phyloP scores from a whole-genome alignment of 2,888 invertebrate genomes.

The Pyrgus malvae region DNA sequence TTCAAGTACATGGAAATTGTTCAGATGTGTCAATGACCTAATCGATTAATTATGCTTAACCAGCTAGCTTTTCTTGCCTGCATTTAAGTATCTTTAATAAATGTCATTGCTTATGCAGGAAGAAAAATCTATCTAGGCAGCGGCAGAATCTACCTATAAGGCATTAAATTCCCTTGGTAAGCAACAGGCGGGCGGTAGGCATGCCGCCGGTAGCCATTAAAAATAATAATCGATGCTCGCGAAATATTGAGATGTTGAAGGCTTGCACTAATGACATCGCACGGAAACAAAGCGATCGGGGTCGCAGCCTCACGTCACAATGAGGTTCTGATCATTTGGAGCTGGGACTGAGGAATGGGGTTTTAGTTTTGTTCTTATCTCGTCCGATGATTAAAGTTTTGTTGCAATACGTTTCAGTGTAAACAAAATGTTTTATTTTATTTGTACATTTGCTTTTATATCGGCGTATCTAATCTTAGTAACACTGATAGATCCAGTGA shows the following conservation, averaged over 20 bases:
- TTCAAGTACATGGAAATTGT: no score
- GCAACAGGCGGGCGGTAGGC: conserved; percentile 47
- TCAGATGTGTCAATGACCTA: no score
- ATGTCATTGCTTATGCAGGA: no score
- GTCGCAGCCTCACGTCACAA: conserved; percentile 38
- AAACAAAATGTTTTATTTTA: no score
- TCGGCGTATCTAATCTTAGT: no score
- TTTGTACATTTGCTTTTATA: no score
- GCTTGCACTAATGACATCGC: conserved; percentile 78
- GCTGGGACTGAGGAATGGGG: conserved; percentile 13
- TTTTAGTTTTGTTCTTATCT: conserved; percentile 20
- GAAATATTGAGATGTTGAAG: conserved; percentile 79
- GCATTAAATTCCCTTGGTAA: conserved; percentile 36
- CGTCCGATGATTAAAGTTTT: background rate
- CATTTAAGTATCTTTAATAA: no score
- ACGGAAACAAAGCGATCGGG: conserved; percentile 69
- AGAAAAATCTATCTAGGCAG: background rate
- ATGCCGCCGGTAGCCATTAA: conserved; percentile 68
- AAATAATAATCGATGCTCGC: conserved; percentile 78
- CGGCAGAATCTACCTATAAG: background rate
- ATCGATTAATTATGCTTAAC: no score
- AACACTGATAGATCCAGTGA: no score
- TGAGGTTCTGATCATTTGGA: conserved; percentile 18
- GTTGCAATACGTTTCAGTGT: background rate
- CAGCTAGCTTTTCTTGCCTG: no score